Conservation (phyloP, 2,888 invertebrate species). For the Eupelmus urozonus region DNA sequence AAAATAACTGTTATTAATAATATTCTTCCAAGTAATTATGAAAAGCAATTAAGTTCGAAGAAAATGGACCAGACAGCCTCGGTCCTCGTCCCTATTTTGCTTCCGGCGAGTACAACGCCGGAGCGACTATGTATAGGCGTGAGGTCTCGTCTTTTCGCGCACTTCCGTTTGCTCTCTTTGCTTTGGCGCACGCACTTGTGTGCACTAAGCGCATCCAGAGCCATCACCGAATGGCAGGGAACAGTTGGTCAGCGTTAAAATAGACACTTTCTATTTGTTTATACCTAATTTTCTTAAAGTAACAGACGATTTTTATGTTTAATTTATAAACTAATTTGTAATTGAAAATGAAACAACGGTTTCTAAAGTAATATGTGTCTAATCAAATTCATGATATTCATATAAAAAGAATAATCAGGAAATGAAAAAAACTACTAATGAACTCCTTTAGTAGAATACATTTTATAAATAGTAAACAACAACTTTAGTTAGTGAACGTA, state of each 20-base stretch:
- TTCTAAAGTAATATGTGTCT: too few relatives aligned
- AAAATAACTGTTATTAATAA: too few relatives aligned
- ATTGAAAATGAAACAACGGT: too few relatives aligned
- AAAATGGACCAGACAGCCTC: constrained; percentile 19
- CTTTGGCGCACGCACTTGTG: constrained; percentile 23
- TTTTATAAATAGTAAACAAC: too few relatives aligned
- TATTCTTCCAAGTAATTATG: too few relatives aligned
- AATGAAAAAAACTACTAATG: too few relatives aligned
- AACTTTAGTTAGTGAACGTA: too few relatives aligned
- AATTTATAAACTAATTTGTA: too few relatives aligned
- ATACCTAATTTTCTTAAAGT: not conserved
- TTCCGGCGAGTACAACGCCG: not conserved
- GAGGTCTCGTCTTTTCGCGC: not conserved
- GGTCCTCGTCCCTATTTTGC: not conserved
- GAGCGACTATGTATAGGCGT: constrained; percentile 36
- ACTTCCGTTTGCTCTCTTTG: constrained; percentile 26
- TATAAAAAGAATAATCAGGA: too few relatives aligned
- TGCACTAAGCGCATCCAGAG: not conserved
- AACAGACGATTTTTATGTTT: too few relatives aligned
- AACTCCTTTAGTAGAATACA: too few relatives aligned
- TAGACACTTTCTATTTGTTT: constrained; percentile 31
- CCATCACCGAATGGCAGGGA: not conserved
- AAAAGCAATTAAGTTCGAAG: constrained; percentile 26
- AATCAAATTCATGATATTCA: too few relatives aligned
- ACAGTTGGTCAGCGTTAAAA: constrained; percentile 7